Conservation (phyloP, 2,113 vertebrate genomes). For the Sitta europaea region DNA sequence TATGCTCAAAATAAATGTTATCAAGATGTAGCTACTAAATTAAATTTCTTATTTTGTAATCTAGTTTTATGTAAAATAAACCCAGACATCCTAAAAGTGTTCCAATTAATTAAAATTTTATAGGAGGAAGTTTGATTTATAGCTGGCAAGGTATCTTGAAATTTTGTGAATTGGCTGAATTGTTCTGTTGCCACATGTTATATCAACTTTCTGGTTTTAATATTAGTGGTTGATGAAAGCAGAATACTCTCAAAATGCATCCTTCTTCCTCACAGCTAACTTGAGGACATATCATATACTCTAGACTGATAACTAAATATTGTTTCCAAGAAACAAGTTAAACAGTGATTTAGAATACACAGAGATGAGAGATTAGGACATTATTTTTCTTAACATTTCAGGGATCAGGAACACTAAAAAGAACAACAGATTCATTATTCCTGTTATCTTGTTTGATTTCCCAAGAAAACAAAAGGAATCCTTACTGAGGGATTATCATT, state of each 20-base stretch:
- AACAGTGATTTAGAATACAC: not conserved
- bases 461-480: not conserved
- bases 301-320: not conserved
- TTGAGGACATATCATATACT: not conserved
- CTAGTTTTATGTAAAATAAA: not conserved
- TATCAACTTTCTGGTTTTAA: not conserved
- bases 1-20: not conserved
- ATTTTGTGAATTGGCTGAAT: not conserved
- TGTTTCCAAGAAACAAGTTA: not conserved
- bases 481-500: not conserved
- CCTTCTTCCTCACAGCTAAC: not conserved
- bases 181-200: not conserved
- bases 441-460: slow-evolving; percentile 19
- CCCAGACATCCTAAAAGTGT: not conserved
- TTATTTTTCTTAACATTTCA: not conserved
- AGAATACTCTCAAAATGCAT: not conserved
- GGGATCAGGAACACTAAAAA: not conserved
- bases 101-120: not conserved
- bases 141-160: not conserved
- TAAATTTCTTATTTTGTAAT: not conserved
- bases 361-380: not conserved
- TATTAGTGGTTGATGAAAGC: not conserved
- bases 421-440: slow-evolving; percentile 6
- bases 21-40: not conserved
- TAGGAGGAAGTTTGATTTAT: not conserved